Percentiles rank a stretch among this genome's conserved stretches.
phyloP scores from a whole-genome alignment of 2,113 vertebrate genomes.

The Ciconia stormi region DNA sequence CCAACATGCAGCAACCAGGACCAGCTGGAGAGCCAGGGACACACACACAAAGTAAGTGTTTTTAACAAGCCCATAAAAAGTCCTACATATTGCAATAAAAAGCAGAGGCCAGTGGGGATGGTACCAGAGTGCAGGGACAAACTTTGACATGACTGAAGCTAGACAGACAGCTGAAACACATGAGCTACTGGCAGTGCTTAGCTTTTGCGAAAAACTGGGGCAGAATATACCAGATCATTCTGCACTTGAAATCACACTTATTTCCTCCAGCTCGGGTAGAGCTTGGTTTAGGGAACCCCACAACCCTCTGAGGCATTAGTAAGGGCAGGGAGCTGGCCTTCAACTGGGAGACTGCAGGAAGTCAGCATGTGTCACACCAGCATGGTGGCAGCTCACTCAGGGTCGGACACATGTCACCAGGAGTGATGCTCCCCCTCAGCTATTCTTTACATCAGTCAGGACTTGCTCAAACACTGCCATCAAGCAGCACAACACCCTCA shows the following conservation, averaged over 20 bases:
- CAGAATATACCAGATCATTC: neutral
- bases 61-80: neutral
- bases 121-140: neutral
- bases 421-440: neutral
- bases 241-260: neutral
- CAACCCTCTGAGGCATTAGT: neutral
- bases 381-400: neutral
- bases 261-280: neutral
- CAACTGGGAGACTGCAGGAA: neutral
- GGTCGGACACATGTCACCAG: accelerated
- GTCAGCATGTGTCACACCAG: neutral
- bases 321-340: neutral
- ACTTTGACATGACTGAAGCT: neutral
- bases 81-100: neutral
- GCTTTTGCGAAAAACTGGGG: neutral
- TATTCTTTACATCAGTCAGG: neutral
- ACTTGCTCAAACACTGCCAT: neutral
- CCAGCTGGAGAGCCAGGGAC: neutral
- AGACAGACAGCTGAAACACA: neutral
- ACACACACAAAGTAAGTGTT: neutral
- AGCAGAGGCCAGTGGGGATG: neutral
- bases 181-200: neutral
- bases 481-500: neutral
- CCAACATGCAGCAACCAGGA: neutral
- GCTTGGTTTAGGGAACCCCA: neutral